A percentile compares a stretch with the other conserved stretches of the same genome.
Conservation (phyloP, 2,113 vertebrate species). For the Diphyllodes magnificus region DNA sequence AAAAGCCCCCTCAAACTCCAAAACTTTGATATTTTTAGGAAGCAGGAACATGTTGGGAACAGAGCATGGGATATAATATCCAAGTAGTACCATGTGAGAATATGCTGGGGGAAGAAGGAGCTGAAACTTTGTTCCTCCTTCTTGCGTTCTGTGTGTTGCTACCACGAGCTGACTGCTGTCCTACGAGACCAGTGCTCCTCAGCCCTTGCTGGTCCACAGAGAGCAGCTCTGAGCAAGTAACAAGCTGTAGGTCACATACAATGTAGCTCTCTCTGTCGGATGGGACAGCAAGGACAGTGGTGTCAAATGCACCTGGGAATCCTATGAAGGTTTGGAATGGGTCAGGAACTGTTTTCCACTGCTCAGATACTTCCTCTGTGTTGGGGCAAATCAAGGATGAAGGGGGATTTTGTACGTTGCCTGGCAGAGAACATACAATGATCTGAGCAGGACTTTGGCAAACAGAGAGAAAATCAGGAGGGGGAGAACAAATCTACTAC, state of each 20-base stretch:
- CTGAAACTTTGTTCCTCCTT: not conserved
- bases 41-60: not conserved
- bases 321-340: not conserved
- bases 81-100: not conserved
- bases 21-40: not conserved
- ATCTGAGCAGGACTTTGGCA: not conserved
- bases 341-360: not conserved
- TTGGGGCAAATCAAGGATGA: not conserved
- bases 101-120: not conserved
- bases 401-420: not conserved
- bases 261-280: not conserved
- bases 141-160: not conserved
- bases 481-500: not conserved
- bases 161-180: not conserved
- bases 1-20: accelerated
- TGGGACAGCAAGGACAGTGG: not conserved
- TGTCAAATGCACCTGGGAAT: not conserved
- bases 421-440: not conserved
- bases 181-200: not conserved
- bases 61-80: not conserved
- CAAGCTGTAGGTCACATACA: not conserved
- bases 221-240: not conserved
- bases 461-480: not conserved
- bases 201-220: not conserved
- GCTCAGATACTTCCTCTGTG: not conserved